Evolutionary conservation across 2,888 invertebrate genomes (phyloP), one percentile per base, ranked within the genome.

Genomic region (Eristalis arbustorum): DNA sequence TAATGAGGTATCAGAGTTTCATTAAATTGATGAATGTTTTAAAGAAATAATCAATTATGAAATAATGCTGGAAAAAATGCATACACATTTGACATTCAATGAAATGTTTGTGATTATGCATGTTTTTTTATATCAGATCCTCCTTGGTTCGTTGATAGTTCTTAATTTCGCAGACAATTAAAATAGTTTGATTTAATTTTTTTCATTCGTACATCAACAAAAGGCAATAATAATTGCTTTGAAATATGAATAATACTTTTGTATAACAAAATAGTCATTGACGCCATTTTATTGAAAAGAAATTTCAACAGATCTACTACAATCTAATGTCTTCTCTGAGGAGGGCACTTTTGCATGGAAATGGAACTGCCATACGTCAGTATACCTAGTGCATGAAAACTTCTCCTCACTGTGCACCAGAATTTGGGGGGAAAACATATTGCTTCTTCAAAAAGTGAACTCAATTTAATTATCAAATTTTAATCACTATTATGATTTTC

Each of bases 351-450:
- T 61, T 57, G 40, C 62, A 69, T 31, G 14, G 8, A 67, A 63
- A 71, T 64, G 64, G 73, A 59, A 85, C 40, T 85, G 76, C 72
- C 84, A 83, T 83, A 69, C 66, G 85, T 81, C 85, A 84, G 74
- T 71, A 57, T 75, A 62, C 14, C 59, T 61, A 77, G 73, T 85
- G 81, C 81, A 85, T 85, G 69, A 67, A 78, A 74, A 69, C 69
- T 77, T 77, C 66, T 42, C 69, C 66, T 77, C 66, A 37, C 76
- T 59, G 66, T 73, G 28, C 69, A 81, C 67, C 73, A 62, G 77
- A 42, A 61, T 74, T 80, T 67, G 62, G 80, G 81, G 77, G 77
- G 64, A 82, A 77, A 81, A 64, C 84, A 85, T 84, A 84, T 85
- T 81, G 84, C 64, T 81, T 6, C 49, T 8, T 31, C 57, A n/a